Base-by-base conservation (phyloP, 2,113 vertebrate genomes). In the Barbus barbus region DNA sequence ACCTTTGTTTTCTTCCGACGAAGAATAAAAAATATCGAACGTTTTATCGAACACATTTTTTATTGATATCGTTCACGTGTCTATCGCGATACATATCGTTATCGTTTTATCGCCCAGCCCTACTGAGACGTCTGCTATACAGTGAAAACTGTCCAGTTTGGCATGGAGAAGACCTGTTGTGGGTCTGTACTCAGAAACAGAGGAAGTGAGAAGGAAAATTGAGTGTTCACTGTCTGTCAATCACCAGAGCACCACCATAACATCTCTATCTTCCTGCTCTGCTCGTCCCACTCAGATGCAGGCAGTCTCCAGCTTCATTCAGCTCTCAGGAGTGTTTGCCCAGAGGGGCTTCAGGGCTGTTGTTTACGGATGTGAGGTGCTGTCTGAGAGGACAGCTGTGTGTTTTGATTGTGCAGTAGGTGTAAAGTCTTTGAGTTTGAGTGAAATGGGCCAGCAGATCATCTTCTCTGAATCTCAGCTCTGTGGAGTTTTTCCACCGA, bases 311-410 rank as follows among this genome's bases (percentile, higher is more conserved):
- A 12, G 41, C 9, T 2, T n/a, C 61, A 56, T 33, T n/a, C 31
- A 46, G 11, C 51, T 24, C 53, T 69, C 58, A n/a, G 13, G 9
- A 4, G 20, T 58, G n/a, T 44, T 61, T 71, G 13, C 20, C 36
- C 24, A 14, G 18, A 41, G 26, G 46, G 33, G 2, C 16, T 28
- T 71, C 74, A 56, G 61, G 46, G 24, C 33, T 60, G 75, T 72
- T 71, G 75, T 72, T 71, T 18, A 56, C 3, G 65, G 65, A 38
- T 53, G n/a, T 51, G 4, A 41, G 53, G 3, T 56, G 5, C 3
- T 56, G 67, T 73, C 38, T 69, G 65, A 69, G 69, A 72, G 69
- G 18, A n/a, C 44, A n/a, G 53, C 22, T 46, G 44, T 46, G 38
- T 14, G 38, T 44, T n/a, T n/a, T n/a, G n/a, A n/a, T n/a, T n/a